Base-by-base conservation (phyloP, 2,797 vertebrate species). In the Poecile montanus region DNA sequence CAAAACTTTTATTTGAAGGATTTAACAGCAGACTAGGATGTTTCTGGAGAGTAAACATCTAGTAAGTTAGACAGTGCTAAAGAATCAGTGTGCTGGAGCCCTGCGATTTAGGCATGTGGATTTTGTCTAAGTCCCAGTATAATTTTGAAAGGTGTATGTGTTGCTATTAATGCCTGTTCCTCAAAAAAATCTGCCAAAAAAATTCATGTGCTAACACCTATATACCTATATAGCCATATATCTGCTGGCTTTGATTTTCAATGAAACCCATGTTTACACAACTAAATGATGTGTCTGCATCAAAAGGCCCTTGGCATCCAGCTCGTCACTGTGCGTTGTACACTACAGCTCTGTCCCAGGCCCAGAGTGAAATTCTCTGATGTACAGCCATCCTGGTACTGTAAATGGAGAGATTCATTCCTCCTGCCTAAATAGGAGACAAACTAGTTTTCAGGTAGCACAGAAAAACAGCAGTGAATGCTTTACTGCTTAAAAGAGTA, bases 331-430 rank as follows among this genome's bases (percentile, higher is more conserved):
- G 79, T 89, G 67, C 74, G 45, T n/a, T 89, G 53, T 57, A 25
- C 19, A 3, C 32, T 47, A 23, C 70, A 76, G 56, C 48, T 79
- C 79, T 1, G 0, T 77, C 76, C 65, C 58, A 88, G 54, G 29
- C 56, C 1, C 0, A 38, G 20, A 56, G 85, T 7, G 8, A 89
- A 91, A 70, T 15, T 6, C 53, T 51, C 67, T 42, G 47, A 83
- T 4, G 2, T 79, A 91, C 77, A 76, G 51, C 56, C 80, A 32
- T 61, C 60, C 63, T 29, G 16, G 63, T 65, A 17, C 45, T 5
- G 7, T 94, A 92, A 96, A 93, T 40, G 45, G 56, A 83, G 80
- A 94, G 44, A 86, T 72, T 94, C 30, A 85, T 86, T 89, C 72
- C 50, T 83, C 34, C 47, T 74, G 30, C 48, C 27, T 71, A 95